phyloP scores from a whole-genome alignment of 2,797 vertebrate genomes.

The Pseudotriccus pelzelni region DNA sequence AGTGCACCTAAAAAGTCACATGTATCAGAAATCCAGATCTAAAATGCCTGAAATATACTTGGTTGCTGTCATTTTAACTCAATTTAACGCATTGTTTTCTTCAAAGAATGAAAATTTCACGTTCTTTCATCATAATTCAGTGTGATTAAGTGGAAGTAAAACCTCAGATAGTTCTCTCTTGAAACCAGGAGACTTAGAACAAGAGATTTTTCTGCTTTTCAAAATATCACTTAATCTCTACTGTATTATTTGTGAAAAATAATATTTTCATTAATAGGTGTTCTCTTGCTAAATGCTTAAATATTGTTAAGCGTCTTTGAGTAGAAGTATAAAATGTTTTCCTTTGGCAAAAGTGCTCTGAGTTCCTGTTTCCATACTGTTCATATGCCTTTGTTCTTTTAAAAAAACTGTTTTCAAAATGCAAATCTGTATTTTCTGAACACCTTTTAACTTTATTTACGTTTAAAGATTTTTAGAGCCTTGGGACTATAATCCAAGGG shows the following conservation, averaged over 20 bases:
- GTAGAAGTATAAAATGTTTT: not conserved
- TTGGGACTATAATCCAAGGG: not conserved
- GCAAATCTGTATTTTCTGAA: constrained; percentile 2
- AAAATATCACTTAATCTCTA: not conserved
- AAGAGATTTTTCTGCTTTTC: not conserved
- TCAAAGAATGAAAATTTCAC: not conserved
- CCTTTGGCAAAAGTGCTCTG: not conserved
- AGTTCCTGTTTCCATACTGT: not conserved
- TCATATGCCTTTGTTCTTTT: not conserved
- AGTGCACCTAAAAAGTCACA: not conserved
- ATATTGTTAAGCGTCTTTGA: not conserved
- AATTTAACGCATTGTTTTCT: not conserved
- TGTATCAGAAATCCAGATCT: not conserved
- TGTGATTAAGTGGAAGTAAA: not conserved
- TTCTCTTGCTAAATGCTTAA: not conserved
- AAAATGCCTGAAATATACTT: not conserved
- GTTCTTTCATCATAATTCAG: not conserved
- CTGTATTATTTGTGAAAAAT: not conserved
- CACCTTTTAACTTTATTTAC: constrained; percentile 26
- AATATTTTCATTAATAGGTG: not conserved
- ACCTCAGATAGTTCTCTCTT: not conserved
- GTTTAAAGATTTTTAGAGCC: not conserved
- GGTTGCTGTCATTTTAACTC: not conserved
- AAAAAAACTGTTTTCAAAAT: not conserved
- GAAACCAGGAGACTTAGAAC: not conserved